Evolutionary conservation across 2,113 vertebrate genomes (phyloP).

Genomic region (Trematomus loennbergii): DNA sequence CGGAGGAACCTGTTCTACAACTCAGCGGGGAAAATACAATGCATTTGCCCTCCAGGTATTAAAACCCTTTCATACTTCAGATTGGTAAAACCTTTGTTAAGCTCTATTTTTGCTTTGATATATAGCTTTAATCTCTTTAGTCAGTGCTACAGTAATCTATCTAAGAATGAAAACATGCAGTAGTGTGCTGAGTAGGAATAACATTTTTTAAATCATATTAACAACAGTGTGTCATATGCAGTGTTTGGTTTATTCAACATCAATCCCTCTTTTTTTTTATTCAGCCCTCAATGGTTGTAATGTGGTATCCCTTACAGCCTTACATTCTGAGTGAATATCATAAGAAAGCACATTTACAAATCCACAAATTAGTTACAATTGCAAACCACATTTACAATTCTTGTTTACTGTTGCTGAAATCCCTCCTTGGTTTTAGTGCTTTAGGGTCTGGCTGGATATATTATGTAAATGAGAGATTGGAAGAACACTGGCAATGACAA

Average conservation of each 20-base stretch:
- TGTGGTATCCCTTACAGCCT: constrained; percentile 28
- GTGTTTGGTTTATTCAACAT: constrained; percentile 12
- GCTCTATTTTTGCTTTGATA: background rate
- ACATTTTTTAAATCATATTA: constrained; percentile 1
- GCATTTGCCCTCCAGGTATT: constrained; percentile 81
- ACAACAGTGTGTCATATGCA: constrained; percentile 13
- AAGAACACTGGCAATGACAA: constrained; percentile 49
- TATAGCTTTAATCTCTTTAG: background rate
- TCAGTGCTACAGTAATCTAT: background rate
- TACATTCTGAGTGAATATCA: constrained; percentile 33
- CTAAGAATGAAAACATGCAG: background rate
- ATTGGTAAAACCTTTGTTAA: constrained; percentile 7
- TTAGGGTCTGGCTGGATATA: constrained; percentile 23
- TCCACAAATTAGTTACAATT: constrained; percentile 36
- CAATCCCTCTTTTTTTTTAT: constrained; percentile 23
- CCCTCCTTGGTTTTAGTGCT: constrained; percentile 28
- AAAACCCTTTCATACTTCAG: background rate
- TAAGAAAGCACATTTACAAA: constrained; percentile 31
- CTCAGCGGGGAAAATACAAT: constrained; percentile 70
- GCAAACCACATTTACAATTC: background rate
- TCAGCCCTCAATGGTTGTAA: constrained; percentile 29
- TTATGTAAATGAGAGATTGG: constrained; percentile 40
- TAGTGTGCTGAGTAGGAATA: background rate
- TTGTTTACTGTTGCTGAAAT: constrained; percentile 22
- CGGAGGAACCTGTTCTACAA: constrained; percentile 75